A percentile compares a stretch with the other conserved stretches of the same genome.
These are phyloP conservation scores for Palythoa grandiflora DNA, from an alignment of 92 coral and sea anemone species.

Conservation along the genomic window DNA sequence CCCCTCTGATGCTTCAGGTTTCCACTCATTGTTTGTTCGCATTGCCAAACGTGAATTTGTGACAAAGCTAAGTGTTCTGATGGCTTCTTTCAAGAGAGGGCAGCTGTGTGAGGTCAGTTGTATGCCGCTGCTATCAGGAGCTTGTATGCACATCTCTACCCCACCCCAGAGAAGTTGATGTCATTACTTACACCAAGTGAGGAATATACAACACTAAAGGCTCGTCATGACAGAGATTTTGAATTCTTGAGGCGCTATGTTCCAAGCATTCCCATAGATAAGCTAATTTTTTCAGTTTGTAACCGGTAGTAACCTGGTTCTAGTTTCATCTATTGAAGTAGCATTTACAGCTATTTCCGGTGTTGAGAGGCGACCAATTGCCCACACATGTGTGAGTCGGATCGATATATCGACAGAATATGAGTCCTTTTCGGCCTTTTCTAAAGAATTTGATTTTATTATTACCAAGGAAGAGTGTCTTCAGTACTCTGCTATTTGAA, in stretches of 20 bases:
- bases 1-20: constrained; percentile 34
- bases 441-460: constrained; percentile 47
- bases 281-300: constrained; percentile 50
- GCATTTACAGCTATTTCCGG: constrained; percentile 52
- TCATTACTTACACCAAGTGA: constrained; percentile 45
- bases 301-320: constrained; percentile 51
- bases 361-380: constrained; percentile 51
- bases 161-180: constrained; percentile 44
- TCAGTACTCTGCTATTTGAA: constrained; percentile 34
- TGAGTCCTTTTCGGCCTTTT: constrained; percentile 53
- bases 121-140: constrained; percentile 47
- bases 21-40: constrained; percentile 47
- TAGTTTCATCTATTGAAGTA: constrained; percentile 52
- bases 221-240: constrained; percentile 52
- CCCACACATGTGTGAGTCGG: constrained; percentile 51
- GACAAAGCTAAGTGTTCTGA: constrained; percentile 40
- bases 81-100: constrained; percentile 58
- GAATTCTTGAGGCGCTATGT: constrained; percentile 61
- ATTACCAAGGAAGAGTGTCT: constrained; percentile 48
- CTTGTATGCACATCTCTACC: constrained; percentile 43
- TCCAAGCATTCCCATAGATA: constrained; percentile 39
- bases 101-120: constrained; percentile 38
- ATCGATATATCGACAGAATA: constrained; percentile 57
- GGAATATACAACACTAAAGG: constrained; percentile 39
- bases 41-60: constrained; percentile 57